phyloP scores from a whole-genome alignment of 2,888 invertebrate genomes.

The Coremacera marginata region DNA sequence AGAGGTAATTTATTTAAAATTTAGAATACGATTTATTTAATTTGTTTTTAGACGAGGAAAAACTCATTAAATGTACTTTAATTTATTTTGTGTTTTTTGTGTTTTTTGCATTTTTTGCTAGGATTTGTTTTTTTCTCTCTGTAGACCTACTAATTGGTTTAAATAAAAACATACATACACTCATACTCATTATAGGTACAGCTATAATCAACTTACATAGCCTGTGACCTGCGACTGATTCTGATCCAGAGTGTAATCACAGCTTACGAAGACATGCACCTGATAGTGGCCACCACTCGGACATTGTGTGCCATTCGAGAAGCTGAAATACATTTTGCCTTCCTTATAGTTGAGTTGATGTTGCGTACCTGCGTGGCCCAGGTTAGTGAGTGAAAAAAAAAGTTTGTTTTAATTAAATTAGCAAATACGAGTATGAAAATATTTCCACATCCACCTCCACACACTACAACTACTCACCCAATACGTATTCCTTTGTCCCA shows the following conservation, averaged over 20 bases:
- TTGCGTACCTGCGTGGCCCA: conserved; percentile 57
- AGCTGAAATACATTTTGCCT: conserved; percentile 65
- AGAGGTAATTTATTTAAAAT: too few species aligned
- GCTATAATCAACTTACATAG: conserved; percentile 56
- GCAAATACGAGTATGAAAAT: background rate
- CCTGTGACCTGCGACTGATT: conserved; percentile 57
- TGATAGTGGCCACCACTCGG: conserved; percentile 55
- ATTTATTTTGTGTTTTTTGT: too few species aligned
- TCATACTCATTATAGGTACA: background rate
- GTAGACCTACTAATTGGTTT: too few species aligned
- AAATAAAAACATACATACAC: background rate
- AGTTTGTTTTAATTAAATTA: conserved; percentile 11
- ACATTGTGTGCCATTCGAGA: conserved; percentile 63
- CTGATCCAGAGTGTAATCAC: conserved; percentile 65
- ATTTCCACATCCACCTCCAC: background rate
- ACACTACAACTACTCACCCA: conserved; percentile 58
- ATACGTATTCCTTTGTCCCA: conserved; percentile 59
- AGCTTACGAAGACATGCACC: conserved; percentile 60
- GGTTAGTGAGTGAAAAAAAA: background rate
- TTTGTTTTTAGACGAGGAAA: too few species aligned
- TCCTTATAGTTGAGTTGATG: conserved; percentile 61
- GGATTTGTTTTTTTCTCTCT: too few species aligned
- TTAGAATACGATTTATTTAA: too few species aligned
- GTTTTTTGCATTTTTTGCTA: too few species aligned
- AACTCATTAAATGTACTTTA: too few species aligned